Evolutionary conservation across 2,888 invertebrate genomes (phyloP), one percentile per base, ranked within the genome.

Genomic region (Cheilosia vulpina): DNA sequence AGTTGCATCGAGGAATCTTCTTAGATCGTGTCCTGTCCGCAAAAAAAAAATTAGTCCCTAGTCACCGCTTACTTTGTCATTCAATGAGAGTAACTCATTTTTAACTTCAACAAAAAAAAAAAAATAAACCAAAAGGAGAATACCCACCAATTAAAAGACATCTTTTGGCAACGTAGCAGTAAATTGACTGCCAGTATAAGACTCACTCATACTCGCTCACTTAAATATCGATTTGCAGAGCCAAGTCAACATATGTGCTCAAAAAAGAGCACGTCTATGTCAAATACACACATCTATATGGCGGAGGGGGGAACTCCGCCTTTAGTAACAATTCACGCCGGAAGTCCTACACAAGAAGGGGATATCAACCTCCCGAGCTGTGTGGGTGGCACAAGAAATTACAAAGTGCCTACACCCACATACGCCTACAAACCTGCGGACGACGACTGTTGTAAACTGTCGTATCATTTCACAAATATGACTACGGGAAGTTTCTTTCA

Each of bases 121-220:
- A 38, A 17, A 50, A 0, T 21, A 45, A 47, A 19, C 31, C 4
- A 4, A 3, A 50, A 17, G 53, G 34, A 55, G 63, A 45, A 24
- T 52, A 17, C n/a, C 15, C 7, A 24, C 62, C 60, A 79, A 83
- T 83, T 79, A 73, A 79, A 73, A 50, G 57, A 73, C 79, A 68
- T 66, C 62, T 73, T 71, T 76, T 21, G 65, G 65, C 45, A 77
- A 62, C 43, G 71, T 72, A 60, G 76, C 55, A 75, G 45, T 72
- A 85, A 76, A 85, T 81, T 85, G 85, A 85, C 85, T 85, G 76
- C 13, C 71, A 72, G 76, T 57, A 71, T 79, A 72, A 72, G 45
- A 50, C 69, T 4, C 13, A 66, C 85, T 72, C 58, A 65, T 53
- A 85, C 80, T 81, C 68, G 80, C 81, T 77, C 68, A 72, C 62